Evolutionary conservation across 2,888 invertebrate genomes (phyloP).

Genomic region (Drosophila rubida): DNA sequence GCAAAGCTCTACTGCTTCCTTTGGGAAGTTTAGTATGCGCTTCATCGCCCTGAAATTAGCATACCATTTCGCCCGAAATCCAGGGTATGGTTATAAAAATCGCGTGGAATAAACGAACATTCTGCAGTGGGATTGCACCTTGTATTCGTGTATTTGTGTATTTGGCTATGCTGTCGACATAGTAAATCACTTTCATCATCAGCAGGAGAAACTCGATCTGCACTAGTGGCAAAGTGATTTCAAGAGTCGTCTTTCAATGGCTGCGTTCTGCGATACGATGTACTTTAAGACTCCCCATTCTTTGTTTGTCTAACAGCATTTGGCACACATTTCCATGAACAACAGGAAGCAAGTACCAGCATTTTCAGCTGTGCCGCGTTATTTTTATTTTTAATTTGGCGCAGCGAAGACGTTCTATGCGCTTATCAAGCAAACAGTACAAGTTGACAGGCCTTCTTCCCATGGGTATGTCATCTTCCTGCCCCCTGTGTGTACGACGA

Average conservation of each 20-base stretch:
- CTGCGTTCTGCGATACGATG: slow-evolving; percentile 6
- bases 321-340: slow-evolving; percentile 68
- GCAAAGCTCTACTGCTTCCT: not conserved
- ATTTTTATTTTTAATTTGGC: slow-evolving; percentile 54
- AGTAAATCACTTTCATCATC: slow-evolving; percentile 78
- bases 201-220: slow-evolving; percentile 47
- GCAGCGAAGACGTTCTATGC: slow-evolving; percentile 30
- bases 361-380: slow-evolving; percentile 22
- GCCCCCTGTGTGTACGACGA: not conserved
- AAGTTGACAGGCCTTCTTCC: slow-evolving; percentile 20
- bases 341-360: slow-evolving; percentile 62
- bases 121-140: slow-evolving; percentile 47
- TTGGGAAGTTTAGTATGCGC: not conserved
- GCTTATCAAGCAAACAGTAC: slow-evolving; percentile 15
- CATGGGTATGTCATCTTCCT: not conserved
- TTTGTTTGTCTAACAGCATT: slow-evolving; percentile 42
- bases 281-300: slow-evolving; percentile 13
- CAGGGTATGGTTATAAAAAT: slow-evolving; percentile 11
- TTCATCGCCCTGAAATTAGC: not conserved
- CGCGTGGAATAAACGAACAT: slow-evolving; percentile 34
- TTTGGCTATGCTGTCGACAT: slow-evolving; percentile 45
- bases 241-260: slow-evolving; percentile 42
- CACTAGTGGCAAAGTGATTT: slow-evolving; percentile 41
- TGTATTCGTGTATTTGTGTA: too few relatives aligned
- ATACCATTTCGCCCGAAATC: not conserved